Conservation (phyloP, 1,140 invertebrate genomes). For the Carposina sasakii region DNA sequence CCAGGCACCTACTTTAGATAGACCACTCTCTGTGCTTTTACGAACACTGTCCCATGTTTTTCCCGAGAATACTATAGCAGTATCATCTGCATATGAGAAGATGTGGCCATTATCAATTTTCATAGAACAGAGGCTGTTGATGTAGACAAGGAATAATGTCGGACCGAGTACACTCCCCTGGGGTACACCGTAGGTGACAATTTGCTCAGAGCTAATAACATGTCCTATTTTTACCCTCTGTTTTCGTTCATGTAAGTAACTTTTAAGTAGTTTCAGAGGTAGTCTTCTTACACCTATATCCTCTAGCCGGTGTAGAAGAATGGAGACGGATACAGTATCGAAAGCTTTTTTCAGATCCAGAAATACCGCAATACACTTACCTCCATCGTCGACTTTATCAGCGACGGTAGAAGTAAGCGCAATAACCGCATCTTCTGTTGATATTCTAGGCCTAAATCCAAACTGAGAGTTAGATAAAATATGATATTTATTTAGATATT, state of each 20-base stretch:
- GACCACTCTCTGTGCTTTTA: not conserved
- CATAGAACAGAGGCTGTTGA: not conserved
- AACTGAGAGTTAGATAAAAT: not conserved
- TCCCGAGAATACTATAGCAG: not conserved
- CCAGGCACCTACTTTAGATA: not conserved
- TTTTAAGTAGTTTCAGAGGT: not conserved
- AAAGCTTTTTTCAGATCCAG: conserved; percentile 5
- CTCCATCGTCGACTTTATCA: not conserved
- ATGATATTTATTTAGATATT: conserved; percentile 2
- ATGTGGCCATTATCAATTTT: not conserved
- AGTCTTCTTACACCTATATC: conserved; percentile 1
- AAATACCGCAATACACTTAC: conserved; percentile 2
- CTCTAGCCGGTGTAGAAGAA: conserved; percentile 5
- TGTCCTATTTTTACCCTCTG: conserved; percentile 1
- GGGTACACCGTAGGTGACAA: conserved; percentile 4
- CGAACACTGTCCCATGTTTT: not conserved
- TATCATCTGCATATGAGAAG: conserved; percentile 8
- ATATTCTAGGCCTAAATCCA: not conserved
- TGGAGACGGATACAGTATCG: conserved; percentile 1
- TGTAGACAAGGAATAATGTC: conserved; percentile 4
- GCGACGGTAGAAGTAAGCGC: not conserved
- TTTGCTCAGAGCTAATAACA: not conserved
- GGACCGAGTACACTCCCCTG: conserved; percentile 5
- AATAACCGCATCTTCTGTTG: not conserved
- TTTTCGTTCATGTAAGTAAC: not conserved